Base-by-base conservation (phyloP, 1,140 invertebrate species). In the Drosophila pectinifera region DNA sequence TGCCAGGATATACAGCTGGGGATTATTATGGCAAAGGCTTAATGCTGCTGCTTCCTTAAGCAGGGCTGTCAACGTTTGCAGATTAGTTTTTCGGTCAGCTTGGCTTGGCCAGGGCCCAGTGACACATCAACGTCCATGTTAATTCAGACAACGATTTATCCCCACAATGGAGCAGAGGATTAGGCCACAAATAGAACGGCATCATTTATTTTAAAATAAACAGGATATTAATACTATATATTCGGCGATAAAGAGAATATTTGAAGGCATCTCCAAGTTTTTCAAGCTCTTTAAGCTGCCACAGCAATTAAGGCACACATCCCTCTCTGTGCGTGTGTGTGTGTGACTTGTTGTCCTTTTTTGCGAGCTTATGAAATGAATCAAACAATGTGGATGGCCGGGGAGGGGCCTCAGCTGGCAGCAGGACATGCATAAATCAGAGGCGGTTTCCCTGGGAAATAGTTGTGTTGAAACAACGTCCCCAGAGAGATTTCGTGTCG, bases 401-500 rank as follows among this genome's bases (percentile, higher is more conserved):
- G 2, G 11, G 26, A 10, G n/a, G 49, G 49, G 56, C 61, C 58
- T 63, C 65, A 78, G 75, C 63, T 72, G 73, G 45, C 63, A 77
- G 55, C 73, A 77, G 73, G 48, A 77, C 63, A 77, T 64, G 84
- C 83, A 86, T 86, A 86, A 86, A 86, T 86, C 82, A 88, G 84
- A 72, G 46, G 55, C 43, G 13, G 73, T 49, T 73, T 51, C 54
- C 64, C 46, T 38, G 57, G 59, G 56, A 72, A 78, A 85, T 86
- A 81, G 80, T 84, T 85, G 64, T 72, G 64, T 73, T 84, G 76
- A 76, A 79, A 76, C 62, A 70, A 49, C 45, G 42, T 70, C 63
- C 74, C 49, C 45, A n/a, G 26, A 26, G 61, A 69, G 67, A 46
- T 69, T 67, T 36, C 36, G n/a, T 56, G 28, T 28, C 34, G 31